Evolutionary conservation across 2,888 invertebrate genomes (phyloP).

Genomic region (Andrena minutula): DNA sequence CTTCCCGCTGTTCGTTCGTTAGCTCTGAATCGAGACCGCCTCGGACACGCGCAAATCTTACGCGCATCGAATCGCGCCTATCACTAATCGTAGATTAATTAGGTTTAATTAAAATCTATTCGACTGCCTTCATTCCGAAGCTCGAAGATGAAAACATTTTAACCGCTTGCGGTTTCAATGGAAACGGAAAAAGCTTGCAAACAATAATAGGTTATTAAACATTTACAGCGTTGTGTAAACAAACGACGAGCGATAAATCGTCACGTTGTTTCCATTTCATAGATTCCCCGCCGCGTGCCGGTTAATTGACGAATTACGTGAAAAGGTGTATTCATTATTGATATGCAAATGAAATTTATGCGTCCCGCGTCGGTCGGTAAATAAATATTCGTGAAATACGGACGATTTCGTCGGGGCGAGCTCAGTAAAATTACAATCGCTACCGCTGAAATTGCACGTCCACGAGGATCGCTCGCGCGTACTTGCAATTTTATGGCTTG

Average conservation of each 20-base stretch:
- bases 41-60: neutral
- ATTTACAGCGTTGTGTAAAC: no score
- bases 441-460: slow-evolving; percentile 37
- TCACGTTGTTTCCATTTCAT: neutral
- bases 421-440: slow-evolving; percentile 50
- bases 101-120: no score
- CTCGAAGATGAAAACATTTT: no score
- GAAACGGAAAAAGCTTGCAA: no score
- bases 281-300: neutral
- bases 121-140: no score
- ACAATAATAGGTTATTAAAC: no score
- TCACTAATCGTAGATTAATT: neutral
- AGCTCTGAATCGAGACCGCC: slow-evolving; percentile 6
- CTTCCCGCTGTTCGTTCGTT: slow-evolving; percentile 15
- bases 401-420: slow-evolving; percentile 20
- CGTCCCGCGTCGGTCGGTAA: neutral
- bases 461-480: slow-evolving; percentile 21
- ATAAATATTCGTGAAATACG: slow-evolving; percentile 33
- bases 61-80: neutral
- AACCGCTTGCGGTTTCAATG: no score
- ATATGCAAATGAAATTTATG: slow-evolving; percentile 38
- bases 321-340: slow-evolving; percentile 24
- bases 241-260: neutral
- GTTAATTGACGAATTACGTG: slow-evolving; percentile 39
- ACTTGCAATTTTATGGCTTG: slow-evolving; percentile 45